Percentiles rank a stretch among this genome's conserved stretches.
Conservation (phyloP, 2,888 invertebrate species). For the Hetaerina titia region DNA sequence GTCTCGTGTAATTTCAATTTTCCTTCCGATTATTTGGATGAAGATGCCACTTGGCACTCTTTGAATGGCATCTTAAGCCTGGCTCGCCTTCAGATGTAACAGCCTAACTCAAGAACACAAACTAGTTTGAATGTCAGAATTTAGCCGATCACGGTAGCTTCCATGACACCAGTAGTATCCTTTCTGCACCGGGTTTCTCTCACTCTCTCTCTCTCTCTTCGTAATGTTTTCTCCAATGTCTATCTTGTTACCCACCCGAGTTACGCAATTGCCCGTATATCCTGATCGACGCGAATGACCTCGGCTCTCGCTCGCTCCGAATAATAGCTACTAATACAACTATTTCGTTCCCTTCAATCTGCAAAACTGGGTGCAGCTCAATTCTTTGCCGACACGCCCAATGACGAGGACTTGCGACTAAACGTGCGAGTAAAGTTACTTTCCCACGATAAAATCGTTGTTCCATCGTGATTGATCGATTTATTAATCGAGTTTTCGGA, state of each 20-base stretch:
- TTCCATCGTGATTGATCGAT: no score
- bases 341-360: not conserved
- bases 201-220: not conserved
- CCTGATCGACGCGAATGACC: not conserved
- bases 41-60: not conserved
- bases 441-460: no score
- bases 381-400: not conserved
- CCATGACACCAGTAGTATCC: no score
- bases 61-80: not conserved
- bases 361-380: not conserved
- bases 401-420: not conserved
- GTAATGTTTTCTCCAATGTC: not conserved
- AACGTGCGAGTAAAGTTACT: no score
- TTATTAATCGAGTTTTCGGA: no score
- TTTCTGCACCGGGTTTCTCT: not conserved
- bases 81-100: not conserved
- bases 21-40: not conserved
- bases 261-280: constrained; percentile 5
- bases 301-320: not conserved
- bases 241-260: not conserved
- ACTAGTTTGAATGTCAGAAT: constrained; percentile 2
- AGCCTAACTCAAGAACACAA: not conserved
- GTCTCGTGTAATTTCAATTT: not conserved
- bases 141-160: no score
- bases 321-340: not conserved